phyloP scores from a whole-genome alignment of 2,113 vertebrate species.

The Mus musculus region DNA sequence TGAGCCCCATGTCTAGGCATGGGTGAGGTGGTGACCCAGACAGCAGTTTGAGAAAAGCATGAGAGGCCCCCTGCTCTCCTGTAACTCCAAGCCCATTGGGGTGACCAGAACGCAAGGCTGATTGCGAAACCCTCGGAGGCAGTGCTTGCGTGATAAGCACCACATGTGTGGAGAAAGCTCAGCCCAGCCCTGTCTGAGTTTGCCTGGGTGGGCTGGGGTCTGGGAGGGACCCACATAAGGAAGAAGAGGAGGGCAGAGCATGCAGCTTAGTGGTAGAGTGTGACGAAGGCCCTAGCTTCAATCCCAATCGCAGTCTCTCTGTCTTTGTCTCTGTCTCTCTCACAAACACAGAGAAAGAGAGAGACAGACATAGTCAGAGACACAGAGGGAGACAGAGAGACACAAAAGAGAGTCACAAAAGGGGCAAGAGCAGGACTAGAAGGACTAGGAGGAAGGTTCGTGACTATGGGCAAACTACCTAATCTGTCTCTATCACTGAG shows the following conservation, averaged over 20 bases:
- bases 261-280: neutral
- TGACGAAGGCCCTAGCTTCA: neutral
- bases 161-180: slow-evolving; percentile 63
- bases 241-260: neutral
- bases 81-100: neutral
- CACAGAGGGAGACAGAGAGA: neutral
- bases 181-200: neutral
- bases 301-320: neutral
- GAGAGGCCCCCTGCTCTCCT: neutral
- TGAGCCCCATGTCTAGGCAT: neutral
- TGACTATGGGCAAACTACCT: neutral
- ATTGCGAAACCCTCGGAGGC: slow-evolving; percentile 60
- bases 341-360: neutral
- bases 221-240: slow-evolving; percentile 54
- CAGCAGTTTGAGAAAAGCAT: neutral
- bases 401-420: too few relatives aligned
- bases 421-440: too few relatives aligned
- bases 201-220: slow-evolving; percentile 64
- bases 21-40: neutral
- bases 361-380: neutral
- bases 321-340: neutral
- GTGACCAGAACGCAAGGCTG: slow-evolving; percentile 36
- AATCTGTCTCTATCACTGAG: neutral
- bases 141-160: slow-evolving; percentile 66
- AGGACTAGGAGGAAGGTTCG: too few relatives aligned